A percentile compares a stretch with the other conserved stretches of the same genome.
Evolutionary conservation across 2,888 invertebrate species (phyloP).

Genomic region (Empis stercorea): DNA sequence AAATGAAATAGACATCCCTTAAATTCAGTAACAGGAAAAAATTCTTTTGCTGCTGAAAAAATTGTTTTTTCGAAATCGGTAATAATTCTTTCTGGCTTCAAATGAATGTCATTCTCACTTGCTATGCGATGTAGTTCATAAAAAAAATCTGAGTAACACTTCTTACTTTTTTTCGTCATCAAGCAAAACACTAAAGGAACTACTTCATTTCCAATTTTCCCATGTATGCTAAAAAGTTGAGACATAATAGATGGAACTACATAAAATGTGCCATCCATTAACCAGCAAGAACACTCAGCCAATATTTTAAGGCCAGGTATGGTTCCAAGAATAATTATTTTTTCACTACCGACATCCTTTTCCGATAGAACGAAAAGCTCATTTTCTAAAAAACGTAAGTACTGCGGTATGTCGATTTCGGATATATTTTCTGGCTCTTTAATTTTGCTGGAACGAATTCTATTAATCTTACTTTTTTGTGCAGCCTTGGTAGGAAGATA

Average conservation of each 20-base stretch:
- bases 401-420: background rate
- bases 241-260: background rate
- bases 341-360: background rate
- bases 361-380: background rate
- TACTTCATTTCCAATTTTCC: background rate
- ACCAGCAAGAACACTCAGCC: background rate
- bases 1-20: background rate
- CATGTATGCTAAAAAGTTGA: background rate
- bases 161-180: background rate
- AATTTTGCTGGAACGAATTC: background rate
- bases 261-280: background rate
- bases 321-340: background rate
- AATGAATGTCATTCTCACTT: background rate
- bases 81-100: background rate
- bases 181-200: background rate
- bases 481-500: background rate
- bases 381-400: background rate
- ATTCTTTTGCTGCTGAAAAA: background rate
- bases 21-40: background rate
- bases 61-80: background rate
- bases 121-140: background rate
- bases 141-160: background rate
- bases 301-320: background rate
- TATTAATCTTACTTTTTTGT: background rate
- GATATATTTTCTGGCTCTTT: background rate